phyloP scores from a whole-genome alignment of 2,797 vertebrate genomes.

The Eupleurogrammus muticus region DNA sequence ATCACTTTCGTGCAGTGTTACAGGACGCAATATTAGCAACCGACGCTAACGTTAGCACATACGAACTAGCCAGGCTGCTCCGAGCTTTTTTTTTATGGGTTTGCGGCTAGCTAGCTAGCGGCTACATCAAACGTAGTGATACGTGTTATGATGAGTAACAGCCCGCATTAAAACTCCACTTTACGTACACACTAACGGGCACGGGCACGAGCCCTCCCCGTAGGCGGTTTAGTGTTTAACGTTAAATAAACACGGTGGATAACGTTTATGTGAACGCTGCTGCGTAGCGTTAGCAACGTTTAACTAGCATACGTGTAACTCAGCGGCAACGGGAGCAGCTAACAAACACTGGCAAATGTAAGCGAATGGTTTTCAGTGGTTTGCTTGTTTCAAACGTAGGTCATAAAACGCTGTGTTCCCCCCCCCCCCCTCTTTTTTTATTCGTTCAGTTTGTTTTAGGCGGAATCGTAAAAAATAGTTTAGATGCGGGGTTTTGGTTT shows the following conservation, averaged over 20 bases:
- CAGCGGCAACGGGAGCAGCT: not conserved
- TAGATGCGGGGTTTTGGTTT: not conserved
- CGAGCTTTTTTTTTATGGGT: conserved; percentile 30
- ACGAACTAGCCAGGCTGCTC: conserved; percentile 19
- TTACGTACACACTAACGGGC: rapidly evolving
- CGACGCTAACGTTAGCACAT: conserved; percentile 58
- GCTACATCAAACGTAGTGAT: not conserved
- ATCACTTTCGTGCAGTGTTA: not conserved
- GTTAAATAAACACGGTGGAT: not conserved
- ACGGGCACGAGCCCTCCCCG: rapidly evolving
- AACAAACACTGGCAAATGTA: not conserved
- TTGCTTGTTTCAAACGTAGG: not conserved
- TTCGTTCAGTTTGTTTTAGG: not conserved
- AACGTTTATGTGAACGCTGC: conserved; percentile 7
- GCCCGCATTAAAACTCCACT: rapidly evolving
- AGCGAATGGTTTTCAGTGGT: not conserved
- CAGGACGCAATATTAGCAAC: not conserved
- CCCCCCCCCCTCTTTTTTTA: too few relatives aligned
- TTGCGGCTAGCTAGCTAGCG: conserved; percentile 27
- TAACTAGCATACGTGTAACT: conserved; percentile 54
- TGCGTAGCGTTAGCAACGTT: conserved; percentile 49
- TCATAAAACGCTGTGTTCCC: not conserved
- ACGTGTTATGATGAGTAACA: not conserved
- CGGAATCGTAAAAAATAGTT: not conserved
- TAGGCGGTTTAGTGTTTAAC: not conserved